A percentile compares a stretch with the other conserved stretches of the same genome.
These are phyloP conservation scores for Laspeyria flexula DNA, from an alignment of 2,888 invertebrate species.

Conservation along the genomic window DNA sequence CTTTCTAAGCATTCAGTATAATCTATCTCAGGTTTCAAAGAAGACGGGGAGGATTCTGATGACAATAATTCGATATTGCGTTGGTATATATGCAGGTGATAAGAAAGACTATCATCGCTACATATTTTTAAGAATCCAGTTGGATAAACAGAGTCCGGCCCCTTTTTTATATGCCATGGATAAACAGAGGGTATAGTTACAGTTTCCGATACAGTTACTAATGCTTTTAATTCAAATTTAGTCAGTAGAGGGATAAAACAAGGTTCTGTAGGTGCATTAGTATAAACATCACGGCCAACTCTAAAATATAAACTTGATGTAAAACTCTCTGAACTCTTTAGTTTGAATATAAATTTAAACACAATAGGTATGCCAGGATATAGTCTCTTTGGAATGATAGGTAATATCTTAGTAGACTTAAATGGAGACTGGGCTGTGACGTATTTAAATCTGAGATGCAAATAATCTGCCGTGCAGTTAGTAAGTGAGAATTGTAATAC, in stretches of 20 bases:
- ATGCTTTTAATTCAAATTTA: conserved; percentile 39
- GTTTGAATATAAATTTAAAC: conserved; percentile 59
- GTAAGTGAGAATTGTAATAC: conserved; percentile 58
- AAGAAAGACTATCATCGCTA: conserved; percentile 51
- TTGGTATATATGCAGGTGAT: conserved; percentile 63
- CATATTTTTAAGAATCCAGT: conserved; percentile 50
- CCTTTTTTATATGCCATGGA: conserved; percentile 63
- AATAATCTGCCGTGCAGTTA: conserved; percentile 57
- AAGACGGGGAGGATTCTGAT: conserved; percentile 32
- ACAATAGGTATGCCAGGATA: conserved; percentile 63
- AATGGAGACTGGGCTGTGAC: conserved; percentile 58
- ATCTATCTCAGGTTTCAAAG: not conserved
- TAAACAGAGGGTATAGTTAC: conserved; percentile 63
- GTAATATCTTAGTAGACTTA: conserved; percentile 51
- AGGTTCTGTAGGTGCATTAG: conserved; percentile 47
- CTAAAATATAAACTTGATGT: conserved; percentile 59
- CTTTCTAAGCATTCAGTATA: not conserved
- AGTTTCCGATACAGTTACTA: conserved; percentile 52
- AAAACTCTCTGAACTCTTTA: conserved; percentile 54
- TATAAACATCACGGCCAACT: conserved; percentile 52
- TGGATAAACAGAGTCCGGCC: conserved; percentile 50
- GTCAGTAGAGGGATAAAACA: conserved; percentile 61
- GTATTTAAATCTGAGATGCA: conserved; percentile 60
- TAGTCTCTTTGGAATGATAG: conserved; percentile 56
- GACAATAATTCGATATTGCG: conserved; percentile 41